Base-by-base conservation (phyloP, 2,113 vertebrate species). In the Epinephelus cyanopodus region DNA sequence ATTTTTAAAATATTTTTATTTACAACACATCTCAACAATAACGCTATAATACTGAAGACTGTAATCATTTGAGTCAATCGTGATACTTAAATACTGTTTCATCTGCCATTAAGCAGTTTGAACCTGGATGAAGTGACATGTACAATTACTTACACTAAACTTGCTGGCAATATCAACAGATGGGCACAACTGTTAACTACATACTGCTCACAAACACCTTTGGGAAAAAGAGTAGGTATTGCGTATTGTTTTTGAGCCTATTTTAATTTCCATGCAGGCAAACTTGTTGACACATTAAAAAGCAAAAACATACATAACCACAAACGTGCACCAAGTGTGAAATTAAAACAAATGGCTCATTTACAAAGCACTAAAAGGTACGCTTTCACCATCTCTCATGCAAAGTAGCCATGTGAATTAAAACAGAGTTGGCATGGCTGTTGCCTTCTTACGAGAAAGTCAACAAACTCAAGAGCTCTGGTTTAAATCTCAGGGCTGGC, bases 381-480 rank as follows among this genome's bases (percentile, higher is more conserved):
- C 3, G 47, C 69, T 71, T 90, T 84, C 73, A 79, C 56, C 78
- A 29, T 82, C 82, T 90, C 89, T 87, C 88, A 92, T 91, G 92
- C 89, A 92, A 91, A 92, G 92, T 90, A 90, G 89, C 83, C 90
- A 90, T 79, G 86, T 86, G 90, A 91, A 89, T 83, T 77, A 58
- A 89, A 84, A 86, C 0, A 18, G 82, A 79, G 74, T 54, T 89
- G 84, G 87, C 84, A 77, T 18, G 57, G 71, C 87, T 66, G 74
- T 33, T 74, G 82, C 82, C 89, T 85, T 90, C 89, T 90, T 88
- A 86, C 84, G 74, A 91, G 90, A 92, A 88, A 88, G 82, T 90
- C 90, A 92, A 92, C 92, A 93, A 90, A 93, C 84, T 54, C 57
- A 54, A 79, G 82, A 78, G 89, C 68, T 86, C 89, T 90, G 90